Evolutionary conservation across 2,888 invertebrate species (phyloP), one percentile per base, ranked within the genome.

Genomic region (Phorcus lineatus): DNA sequence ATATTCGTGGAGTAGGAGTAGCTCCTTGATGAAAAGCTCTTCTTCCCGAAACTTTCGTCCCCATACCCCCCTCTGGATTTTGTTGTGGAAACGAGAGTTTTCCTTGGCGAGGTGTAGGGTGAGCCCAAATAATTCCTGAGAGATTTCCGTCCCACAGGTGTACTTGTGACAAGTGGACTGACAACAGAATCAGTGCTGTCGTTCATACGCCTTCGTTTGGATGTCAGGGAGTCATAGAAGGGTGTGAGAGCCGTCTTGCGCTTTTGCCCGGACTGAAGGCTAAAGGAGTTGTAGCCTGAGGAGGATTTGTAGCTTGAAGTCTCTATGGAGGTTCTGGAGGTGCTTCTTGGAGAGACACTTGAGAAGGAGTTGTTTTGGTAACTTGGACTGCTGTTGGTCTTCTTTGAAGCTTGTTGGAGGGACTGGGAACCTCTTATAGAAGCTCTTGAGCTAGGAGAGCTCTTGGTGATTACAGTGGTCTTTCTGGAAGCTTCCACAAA

Each of bases 221-320:
- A 16, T 2, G 19, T n/a, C 19, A 70, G 70, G 19, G 31, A 36
- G 28, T 70, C 70, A n/a, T 70, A 70, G 36, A 70, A 70, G 17
- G 70, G 70, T 13, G 70, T 70, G 36, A 70, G 70, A 70, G 40
- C 70, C 11, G 70, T 36, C 70, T 70, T 70, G n/a, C 70, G 70
- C 36, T 70, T 70, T 40, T 70, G 40, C 13, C 31, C 70, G 11
- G 70, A 70, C 16, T 36, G 24, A 0, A 67, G 36, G 19, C 17
- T 36, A 3, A 19, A 19, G 36, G 70, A 36, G n/a, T 11, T n/a
- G 36, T 36, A 70, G n/a, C 40, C 40, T 40, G 28, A 31, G n/a
- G 70, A 13, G n/a, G 70, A 17, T n/a, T 19, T 70, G 19, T 70
- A 70, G 28, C 47, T 47, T 47, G 70, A 31, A 6, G 70, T 31